Evolutionary conservation across 37 sponge, comb jelly and placozoan species (phyloP).

Genomic region (Crambe crambe): DNA sequence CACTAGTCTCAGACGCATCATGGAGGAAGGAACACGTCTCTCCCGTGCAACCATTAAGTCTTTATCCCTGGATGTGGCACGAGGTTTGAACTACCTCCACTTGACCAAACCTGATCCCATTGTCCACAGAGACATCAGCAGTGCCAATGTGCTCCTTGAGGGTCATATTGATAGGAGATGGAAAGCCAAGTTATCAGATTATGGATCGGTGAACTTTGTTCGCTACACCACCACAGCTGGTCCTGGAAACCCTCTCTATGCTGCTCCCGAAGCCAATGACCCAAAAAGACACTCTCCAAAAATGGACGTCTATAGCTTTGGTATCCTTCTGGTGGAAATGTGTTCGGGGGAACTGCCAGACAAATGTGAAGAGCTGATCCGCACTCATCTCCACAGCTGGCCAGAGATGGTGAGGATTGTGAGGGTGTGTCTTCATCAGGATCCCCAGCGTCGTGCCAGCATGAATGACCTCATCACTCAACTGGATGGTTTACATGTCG

Average conservation of each 20-base stretch:
- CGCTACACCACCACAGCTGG: conserved; percentile 20
- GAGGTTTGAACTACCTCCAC: conserved; percentile 72
- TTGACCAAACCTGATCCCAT: conserved; percentile 51
- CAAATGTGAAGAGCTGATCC: neutral
- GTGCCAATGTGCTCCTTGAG: no score
- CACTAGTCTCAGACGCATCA: conserved; percentile 39
- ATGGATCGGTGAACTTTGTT: conserved; percentile 74
- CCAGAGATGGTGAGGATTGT: conserved; percentile 18
- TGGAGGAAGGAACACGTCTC: conserved; percentile 7
- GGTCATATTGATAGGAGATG: no score
- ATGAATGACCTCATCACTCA: conserved; percentile 1
- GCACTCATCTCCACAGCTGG: neutral
- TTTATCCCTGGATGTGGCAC: conserved; percentile 34
- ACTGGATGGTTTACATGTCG: no score
- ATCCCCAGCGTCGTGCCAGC: neutral
- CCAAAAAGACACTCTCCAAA: conserved; percentile 49
- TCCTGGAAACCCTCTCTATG: conserved; percentile 55
- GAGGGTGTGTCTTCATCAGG: neutral
- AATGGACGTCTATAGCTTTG: conserved; percentile 80
- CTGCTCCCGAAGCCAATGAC: conserved; percentile 64
- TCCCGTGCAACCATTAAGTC: conserved; percentile 14
- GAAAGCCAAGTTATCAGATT: no score
- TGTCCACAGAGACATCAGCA: conserved; percentile 70
- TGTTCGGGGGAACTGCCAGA: conserved; percentile 39
- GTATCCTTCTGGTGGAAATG: conserved; percentile 68